Evolutionary conservation across 2,113 vertebrate species (phyloP), one percentile per base, ranked within the genome.

Genomic region (Scomber japonicus): DNA sequence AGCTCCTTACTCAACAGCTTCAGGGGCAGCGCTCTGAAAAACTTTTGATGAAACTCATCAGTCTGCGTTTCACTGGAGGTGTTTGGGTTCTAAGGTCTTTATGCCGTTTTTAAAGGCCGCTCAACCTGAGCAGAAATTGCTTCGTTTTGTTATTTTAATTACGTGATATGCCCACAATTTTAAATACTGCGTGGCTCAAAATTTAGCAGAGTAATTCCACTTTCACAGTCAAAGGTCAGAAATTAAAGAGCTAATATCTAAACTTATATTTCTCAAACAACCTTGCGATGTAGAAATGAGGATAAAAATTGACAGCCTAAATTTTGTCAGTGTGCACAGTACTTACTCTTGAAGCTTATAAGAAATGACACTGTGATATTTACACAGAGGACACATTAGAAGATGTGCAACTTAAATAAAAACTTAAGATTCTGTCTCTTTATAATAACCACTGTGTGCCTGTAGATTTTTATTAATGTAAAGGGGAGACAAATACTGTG

Each of bases 1-100:
- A 90, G 53, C 31, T 66, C 74, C 63, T 81, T 64, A 31, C 63
- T 83, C 62, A 73, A 80, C 75, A 68, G 75, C 68, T 66, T 75
- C 60, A 77, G 72, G 21, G 1, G 55, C 5, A 73, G 74, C 15
- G 8, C 53, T 27, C 49, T 78, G 64, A 49, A 61, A 73, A 80
- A 61, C 35, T 3, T 62, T 57, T 27, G 54, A 77, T 55, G 67
- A 62, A 74, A 76, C 79, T 61, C 62, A 75, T 71, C 56, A 86
- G 61, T 72, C 30, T 76, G 61, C 5, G 21, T 40, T 66, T 75
- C 81, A 57, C 3, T 11, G 3, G 50, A 74, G 17, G 30, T 24
- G 10, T 48, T 71, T 44, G 31, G 54, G 15, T 62, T 62, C 16
- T 57, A 12, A 68, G 14, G 44, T 53, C 13, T 56, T 16, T 35